These are phyloP conservation scores for Gymnocephalus cernua DNA, from an alignment of 2,113 vertebrate genomes.

Conservation along the genomic window DNA sequence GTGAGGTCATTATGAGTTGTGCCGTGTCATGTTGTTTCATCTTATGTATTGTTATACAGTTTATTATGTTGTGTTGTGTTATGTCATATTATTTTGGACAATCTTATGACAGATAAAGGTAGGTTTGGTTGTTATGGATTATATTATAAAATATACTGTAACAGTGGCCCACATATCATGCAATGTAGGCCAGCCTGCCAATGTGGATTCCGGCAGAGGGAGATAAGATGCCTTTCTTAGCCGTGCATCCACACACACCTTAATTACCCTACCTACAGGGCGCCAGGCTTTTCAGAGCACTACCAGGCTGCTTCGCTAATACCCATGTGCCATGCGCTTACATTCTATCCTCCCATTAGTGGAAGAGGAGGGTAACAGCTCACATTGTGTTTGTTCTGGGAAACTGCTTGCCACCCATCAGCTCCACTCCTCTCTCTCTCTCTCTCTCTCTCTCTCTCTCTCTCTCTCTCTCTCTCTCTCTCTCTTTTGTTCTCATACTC, in stretches of 20 bases:
- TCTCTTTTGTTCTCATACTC: constrained; percentile 37
- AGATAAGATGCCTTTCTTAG: constrained; percentile 63
- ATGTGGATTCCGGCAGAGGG: constrained; percentile 8
- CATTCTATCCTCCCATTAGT: constrained; percentile 45
- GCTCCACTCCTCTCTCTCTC: constrained; percentile 15
- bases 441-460: background rate
- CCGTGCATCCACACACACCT: constrained; percentile 61
- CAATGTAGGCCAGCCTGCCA: background rate
- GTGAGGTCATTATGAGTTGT: background rate
- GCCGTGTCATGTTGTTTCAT: too few species aligned
- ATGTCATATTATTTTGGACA: background rate
- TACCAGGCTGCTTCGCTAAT: constrained; percentile 51
- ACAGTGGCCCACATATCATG: background rate
- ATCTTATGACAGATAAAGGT: background rate
- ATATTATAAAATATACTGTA: background rate
- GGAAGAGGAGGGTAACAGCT: constrained; percentile 34
- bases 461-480: background rate
- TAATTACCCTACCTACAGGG: constrained; percentile 73
- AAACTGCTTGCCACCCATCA: constrained; percentile 50
- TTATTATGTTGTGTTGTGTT: background rate
- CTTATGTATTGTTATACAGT: too few species aligned
- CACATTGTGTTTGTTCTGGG: constrained; percentile 57
- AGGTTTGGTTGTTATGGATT: background rate
- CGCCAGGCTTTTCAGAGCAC: constrained; percentile 65
- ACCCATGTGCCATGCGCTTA: constrained; percentile 28